Conservation (phyloP, 1,140 invertebrate species). For the Arctopsyche grandis region DNA sequence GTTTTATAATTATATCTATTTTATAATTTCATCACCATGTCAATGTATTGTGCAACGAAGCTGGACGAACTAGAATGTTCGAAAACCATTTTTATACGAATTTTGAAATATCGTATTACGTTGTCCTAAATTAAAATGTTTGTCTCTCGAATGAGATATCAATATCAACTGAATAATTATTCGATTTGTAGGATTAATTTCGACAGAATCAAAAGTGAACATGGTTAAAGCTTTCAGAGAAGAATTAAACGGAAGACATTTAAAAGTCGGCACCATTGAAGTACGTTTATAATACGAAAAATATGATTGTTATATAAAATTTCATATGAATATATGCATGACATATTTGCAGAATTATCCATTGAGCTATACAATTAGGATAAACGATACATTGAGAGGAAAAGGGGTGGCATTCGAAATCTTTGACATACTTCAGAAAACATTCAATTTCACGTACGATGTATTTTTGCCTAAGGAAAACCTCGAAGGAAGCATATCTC, state of each 20-base stretch:
- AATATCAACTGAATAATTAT: no score
- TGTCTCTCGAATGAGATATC: no score
- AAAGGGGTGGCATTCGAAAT: constrained; percentile 78
- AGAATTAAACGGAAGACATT: constrained; percentile 40
- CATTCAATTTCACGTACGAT: constrained; percentile 78
- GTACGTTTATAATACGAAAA: constrained; percentile 32
- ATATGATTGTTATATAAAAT: background rate
- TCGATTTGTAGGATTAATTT: background rate
- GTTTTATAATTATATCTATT: no score
- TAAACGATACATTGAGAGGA: constrained; percentile 69
- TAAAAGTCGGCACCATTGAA: constrained; percentile 50
- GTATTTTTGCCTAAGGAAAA: constrained; percentile 71
- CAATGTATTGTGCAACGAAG: background rate
- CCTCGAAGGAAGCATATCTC: constrained; percentile 63
- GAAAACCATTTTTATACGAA: no score
- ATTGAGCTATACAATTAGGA: constrained; percentile 66
- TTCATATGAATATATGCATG: no score
- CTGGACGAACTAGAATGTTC: no score
- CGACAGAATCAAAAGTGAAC: background rate
- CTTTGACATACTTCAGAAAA: constrained; percentile 73
- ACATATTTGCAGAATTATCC: constrained; percentile 67
- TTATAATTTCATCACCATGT: background rate
- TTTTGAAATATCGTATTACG: no score
- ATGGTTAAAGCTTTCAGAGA: background rate
- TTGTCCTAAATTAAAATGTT: no score